These are phyloP conservation scores for Agonum fuliginosum DNA, from an alignment of 2,888 invertebrate species.

Conservation along the genomic window DNA sequence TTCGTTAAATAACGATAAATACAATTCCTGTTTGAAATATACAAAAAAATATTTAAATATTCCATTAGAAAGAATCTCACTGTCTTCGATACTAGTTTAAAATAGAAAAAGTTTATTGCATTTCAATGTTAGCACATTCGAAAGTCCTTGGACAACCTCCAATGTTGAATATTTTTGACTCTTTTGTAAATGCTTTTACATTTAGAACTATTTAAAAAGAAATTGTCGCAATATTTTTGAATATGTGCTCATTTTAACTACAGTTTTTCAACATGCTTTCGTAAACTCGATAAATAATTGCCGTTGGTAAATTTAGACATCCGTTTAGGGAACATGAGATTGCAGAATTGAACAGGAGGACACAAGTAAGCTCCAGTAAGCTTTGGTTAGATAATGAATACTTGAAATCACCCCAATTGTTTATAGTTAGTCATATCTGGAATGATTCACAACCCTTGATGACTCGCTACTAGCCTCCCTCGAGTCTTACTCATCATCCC, in stretches of 20 bases:
- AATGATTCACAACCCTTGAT: conserved; percentile 51
- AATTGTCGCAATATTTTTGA: conserved; percentile 19
- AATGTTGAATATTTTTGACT: conserved; percentile 34
- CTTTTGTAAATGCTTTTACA: conserved; percentile 29
- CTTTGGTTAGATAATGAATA: background rate
- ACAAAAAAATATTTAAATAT: too few relatives aligned
- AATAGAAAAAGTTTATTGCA: conserved; percentile 34
- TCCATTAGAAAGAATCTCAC: too few relatives aligned
- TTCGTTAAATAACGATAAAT: background rate
- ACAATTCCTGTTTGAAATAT: too few relatives aligned
- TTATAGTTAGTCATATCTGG: conserved; percentile 45
- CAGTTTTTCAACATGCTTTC: background rate
- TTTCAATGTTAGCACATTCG: conserved; percentile 41
- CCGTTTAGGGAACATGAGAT: background rate
- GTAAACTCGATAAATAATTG: conserved; percentile 25
- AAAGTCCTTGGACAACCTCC: conserved; percentile 23
- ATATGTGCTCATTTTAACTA: background rate
- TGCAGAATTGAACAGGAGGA: background rate
- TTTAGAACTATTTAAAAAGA: conserved; percentile 15
- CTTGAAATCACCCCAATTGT: conserved; percentile 19
- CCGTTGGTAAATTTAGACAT: background rate
- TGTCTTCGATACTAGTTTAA: background rate
- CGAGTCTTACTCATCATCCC: conserved; percentile 48
- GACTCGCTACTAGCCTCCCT: conserved; percentile 29
- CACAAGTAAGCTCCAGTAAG: background rate